Evolutionary conservation across 2,113 vertebrate species (phyloP), one percentile per base, ranked within the genome.

Genomic region (Hippocampus abdominalis): DNA sequence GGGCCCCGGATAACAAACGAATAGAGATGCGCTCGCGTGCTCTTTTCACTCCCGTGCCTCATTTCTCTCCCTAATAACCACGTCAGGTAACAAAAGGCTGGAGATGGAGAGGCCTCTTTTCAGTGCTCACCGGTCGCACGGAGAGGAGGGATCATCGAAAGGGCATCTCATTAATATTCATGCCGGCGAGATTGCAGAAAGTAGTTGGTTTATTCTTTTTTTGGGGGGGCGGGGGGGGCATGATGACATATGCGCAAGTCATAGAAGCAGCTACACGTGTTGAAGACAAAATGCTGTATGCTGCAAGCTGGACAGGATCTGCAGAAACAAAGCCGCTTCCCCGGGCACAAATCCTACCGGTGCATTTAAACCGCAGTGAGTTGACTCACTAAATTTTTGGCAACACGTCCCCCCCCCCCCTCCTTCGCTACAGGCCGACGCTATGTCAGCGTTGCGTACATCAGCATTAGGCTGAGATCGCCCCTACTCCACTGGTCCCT

Each of bases 21-120:
- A 83, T 86, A 82, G 81, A 85, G 81, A 84, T 81, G 82, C 76
- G 83, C 70, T 77, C 70, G 68, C 21, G 61, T 74, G 63, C 75
- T 82, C 80, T 83, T 83, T 81, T 78, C 73, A 61, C 73, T 81
- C 79, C 71, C 49, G 77, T 20, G 69, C 68, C 71, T 84, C 60
- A 36, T 51, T 64, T 84, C 70, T 81, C 51, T 75, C 49, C 67
- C 67, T 75, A 70, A 82, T 77, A 80, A 86, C 56, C 7, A 71
- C 77, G 81, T 84, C 49, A 75, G 32, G 64, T 68, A 79, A 3
- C 71, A 66, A 32, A 36, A 42, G 0, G 62, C 54, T 40, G 2
- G 23, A 15, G 21, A 67, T 51, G 21, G 64, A 64, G 60, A 63
- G 16, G 53, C 75, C 76, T 20, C 16, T 13, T 71, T 66, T 75